phyloP scores from a whole-genome alignment of 2,113 vertebrate genomes.

The Piaya cayana region DNA sequence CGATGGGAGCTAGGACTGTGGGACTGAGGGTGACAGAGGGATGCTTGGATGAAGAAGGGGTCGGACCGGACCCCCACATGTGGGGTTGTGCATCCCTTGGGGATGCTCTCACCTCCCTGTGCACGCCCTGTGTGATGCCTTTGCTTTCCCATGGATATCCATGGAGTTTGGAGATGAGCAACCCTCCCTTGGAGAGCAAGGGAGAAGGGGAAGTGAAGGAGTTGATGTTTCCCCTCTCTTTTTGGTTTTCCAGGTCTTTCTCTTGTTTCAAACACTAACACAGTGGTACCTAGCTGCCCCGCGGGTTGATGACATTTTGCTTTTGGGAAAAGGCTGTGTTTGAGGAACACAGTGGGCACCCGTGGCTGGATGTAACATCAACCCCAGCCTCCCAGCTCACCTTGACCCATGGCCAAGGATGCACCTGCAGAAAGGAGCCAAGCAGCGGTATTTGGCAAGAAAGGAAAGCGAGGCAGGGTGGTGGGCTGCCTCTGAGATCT shows the following conservation, averaged over 20 bases:
- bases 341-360: not conserved
- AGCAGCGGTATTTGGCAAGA: not conserved
- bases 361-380: rapidly evolving
- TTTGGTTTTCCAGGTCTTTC: not conserved
- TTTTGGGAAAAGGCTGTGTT: not conserved
- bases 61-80: not conserved
- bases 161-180: not conserved
- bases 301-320: not conserved
- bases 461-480: conserved; percentile 17
- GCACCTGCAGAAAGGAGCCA: rapidly evolving
- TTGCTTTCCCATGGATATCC: not conserved
- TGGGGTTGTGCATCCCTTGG: rapidly evolving
- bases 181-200: rapidly evolving
- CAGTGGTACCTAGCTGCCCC: not conserved
- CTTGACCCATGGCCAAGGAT: too few relatives aligned
- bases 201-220: not conserved
- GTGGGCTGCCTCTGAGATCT: not conserved
- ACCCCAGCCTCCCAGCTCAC: too few relatives aligned
- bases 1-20: not conserved
- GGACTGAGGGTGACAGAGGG: not conserved
- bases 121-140: rapidly evolving
- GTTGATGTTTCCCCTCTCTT: not conserved
- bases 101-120: not conserved
- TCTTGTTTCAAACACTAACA: not conserved
- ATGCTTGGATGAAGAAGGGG: not conserved